Percentiles rank a stretch among this genome's conserved stretches.
phyloP scores from a whole-genome alignment of 1,140 invertebrate genomes.

The Aphaenogaster ashmeadi region DNA sequence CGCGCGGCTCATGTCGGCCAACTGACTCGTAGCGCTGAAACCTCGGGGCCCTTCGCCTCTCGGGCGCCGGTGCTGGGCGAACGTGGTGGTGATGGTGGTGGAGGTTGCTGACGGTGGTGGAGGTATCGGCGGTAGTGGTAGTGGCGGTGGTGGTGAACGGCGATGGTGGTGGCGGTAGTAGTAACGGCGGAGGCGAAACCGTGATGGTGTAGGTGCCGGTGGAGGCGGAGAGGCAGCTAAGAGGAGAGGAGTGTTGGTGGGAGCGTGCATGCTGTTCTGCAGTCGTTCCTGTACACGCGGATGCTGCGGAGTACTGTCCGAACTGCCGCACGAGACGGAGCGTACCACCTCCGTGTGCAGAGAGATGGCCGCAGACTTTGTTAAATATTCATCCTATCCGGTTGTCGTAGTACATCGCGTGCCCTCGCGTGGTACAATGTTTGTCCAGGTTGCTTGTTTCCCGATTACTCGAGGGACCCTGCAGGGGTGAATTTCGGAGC shows the following conservation, averaged over 20 bases:
- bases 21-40: conserved; percentile 77
- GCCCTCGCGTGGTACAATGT: conserved; percentile 44
- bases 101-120: conserved; percentile 56
- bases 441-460: conserved; percentile 57
- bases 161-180: conserved; percentile 35
- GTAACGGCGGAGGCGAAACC: conserved; percentile 44
- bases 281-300: conserved; percentile 68
- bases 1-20: conserved; percentile 81
- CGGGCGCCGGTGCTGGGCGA: conserved; percentile 76
- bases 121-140: conserved; percentile 65
- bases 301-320: conserved; percentile 72
- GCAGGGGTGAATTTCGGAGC: conserved; percentile 1
- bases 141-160: conserved; percentile 59
- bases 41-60: conserved; percentile 76
- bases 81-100: conserved; percentile 63
- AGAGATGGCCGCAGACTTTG: conserved; percentile 64
- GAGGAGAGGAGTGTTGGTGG: conserved; percentile 70
- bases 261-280: conserved; percentile 74
- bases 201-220: conserved; percentile 15
- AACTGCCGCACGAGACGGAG: conserved; percentile 66
- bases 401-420: conserved; percentile 27
- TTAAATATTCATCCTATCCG: conserved; percentile 58
- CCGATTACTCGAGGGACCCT: conserved; percentile 53
- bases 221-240: conserved; percentile 62
- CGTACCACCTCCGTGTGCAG: conserved; percentile 37